Conservation (phyloP, 2,888 invertebrate species). For the Suillia variegata region DNA sequence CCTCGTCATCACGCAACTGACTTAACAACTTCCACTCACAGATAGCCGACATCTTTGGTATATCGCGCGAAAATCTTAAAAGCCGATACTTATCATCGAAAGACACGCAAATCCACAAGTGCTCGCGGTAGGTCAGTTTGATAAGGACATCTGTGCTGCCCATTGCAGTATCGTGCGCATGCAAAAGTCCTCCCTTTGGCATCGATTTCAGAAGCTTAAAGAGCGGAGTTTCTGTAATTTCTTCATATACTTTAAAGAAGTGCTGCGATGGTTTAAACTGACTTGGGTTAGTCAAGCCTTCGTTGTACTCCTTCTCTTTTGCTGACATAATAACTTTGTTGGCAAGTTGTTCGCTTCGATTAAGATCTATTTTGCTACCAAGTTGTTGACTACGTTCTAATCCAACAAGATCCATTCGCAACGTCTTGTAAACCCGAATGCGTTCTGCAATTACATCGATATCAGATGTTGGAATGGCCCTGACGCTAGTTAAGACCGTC, state of each 20-base stretch:
- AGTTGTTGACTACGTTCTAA: too few species aligned
- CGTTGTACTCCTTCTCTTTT: conserved; percentile 65
- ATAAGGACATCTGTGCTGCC: conserved; percentile 69
- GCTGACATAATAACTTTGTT: conserved; percentile 67
- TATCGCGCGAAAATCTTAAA: conserved; percentile 40
- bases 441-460: conserved; percentile 29
- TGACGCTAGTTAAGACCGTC: too few species aligned
- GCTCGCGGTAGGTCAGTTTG: conserved; percentile 68
- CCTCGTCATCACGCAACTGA: conserved; percentile 28
- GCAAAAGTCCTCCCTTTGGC: conserved; percentile 78
- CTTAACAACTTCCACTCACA: conserved; percentile 49
- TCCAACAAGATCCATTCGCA: too few species aligned
- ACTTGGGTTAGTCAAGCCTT: conserved; percentile 64
- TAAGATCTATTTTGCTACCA: conserved; percentile 62
- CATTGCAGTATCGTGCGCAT: conserved; percentile 72
- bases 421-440: conserved; percentile 67
- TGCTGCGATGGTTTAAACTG: conserved; percentile 70
- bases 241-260: conserved; percentile 67
- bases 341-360: conserved; percentile 62
- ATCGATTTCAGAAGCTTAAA: conserved; percentile 70
- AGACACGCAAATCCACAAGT: conserved; percentile 63
- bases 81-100: conserved; percentile 27
- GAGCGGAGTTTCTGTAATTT: conserved; percentile 68
- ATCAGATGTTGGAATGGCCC: conserved; percentile 19
- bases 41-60: conserved; percentile 25